Conservation (phyloP, 1,140 invertebrate species). For the Ceratina australensis region DNA sequence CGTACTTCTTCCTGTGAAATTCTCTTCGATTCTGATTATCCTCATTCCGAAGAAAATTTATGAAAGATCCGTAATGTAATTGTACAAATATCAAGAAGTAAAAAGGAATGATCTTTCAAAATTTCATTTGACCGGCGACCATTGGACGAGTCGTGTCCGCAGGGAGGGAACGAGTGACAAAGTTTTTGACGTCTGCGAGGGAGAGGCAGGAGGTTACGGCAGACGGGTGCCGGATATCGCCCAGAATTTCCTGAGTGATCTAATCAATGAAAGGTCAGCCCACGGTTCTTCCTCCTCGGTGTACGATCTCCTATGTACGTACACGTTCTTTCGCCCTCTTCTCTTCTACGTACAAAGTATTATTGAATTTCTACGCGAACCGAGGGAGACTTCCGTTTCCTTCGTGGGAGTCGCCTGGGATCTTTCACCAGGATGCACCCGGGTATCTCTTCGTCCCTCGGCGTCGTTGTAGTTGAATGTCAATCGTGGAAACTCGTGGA, state of each 20-base stretch:
- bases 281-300: too few relatives aligned
- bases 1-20: too few relatives aligned
- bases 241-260: conserved; percentile 40
- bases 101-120: not conserved
- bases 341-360: conserved; percentile 35
- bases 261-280: conserved; percentile 46
- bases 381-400: conserved; percentile 4
- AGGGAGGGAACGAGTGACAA: conserved; percentile 1
- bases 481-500: conserved; percentile 16
- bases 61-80: not conserved
- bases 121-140: not conserved
- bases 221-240: conserved; percentile 28
- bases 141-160: too few relatives aligned
- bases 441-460: not conserved
- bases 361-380: conserved; percentile 40
- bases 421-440: conserved; percentile 23
- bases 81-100: not conserved
- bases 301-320: conserved; percentile 4
- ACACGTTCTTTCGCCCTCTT: conserved; percentile 24
- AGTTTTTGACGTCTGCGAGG: not conserved
- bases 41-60: too few relatives aligned
- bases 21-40: too few relatives aligned
- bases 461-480: conserved; percentile 19
- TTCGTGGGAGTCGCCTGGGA: conserved; percentile 1
- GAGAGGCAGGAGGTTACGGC: not conserved